Evolutionary conservation across 2,888 invertebrate genomes (phyloP), one percentile per base, ranked within the genome.

Genomic region (Cryptophagus acutangulus): DNA sequence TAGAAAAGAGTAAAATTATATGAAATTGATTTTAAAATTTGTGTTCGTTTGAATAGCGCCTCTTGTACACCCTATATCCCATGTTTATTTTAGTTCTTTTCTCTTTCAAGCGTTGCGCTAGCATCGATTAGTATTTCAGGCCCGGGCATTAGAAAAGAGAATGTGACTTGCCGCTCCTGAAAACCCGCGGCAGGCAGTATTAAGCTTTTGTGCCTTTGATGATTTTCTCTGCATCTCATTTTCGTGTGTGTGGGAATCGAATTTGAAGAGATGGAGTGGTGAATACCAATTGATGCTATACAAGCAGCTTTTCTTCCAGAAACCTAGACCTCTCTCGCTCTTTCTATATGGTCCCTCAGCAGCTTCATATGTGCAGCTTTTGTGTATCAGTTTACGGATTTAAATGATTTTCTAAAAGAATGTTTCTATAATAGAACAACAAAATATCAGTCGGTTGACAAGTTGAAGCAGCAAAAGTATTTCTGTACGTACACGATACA

Each of bases 151-250:
- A 16, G 15, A 15, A 33, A 17, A 13, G 18, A 20, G 26, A 40
- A 18, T 42, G 31, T 40, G 43, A 34, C 41, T 53, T 59, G 54
- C 61, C 62, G 62, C 62, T 61, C 43, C 40, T 43, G 43, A 40
- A 41, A 41, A 41, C 28, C 45, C 45, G 41, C 53, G 58, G 54
- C 52, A 52, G 54, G 62, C 48, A 62, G 58, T 65, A 65, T 63
- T 64, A 67, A 66, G 69, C 69, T 68, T 57, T 69, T 69, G 67
- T 69, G 67, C 69, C 67, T 70, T 70, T 70, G 70, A 69, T 69
- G 69, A 70, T 70, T 70, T 67, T 65, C 66, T 63, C 67, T 69
- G 69, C 69, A 69, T 70, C 70, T 69, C 69, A 69, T 70, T 70
- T 69, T 69, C 66, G 61, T 63, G 61, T 63, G 61, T 63, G 64